These are phyloP conservation scores for Xenopus laevis DNA, from an alignment of 2,113 vertebrate species.

Conservation along the genomic window DNA sequence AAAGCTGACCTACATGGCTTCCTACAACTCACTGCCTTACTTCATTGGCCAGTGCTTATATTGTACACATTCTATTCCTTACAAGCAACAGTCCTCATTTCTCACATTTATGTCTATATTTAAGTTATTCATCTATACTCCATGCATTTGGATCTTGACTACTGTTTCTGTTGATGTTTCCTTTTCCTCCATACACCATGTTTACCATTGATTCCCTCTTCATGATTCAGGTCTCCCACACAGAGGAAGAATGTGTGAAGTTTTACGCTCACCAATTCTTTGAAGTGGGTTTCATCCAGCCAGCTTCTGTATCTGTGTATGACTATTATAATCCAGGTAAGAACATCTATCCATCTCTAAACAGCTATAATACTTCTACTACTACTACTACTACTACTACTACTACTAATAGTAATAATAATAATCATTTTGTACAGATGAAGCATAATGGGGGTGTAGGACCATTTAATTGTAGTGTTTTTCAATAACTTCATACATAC, in stretches of 20 bases:
- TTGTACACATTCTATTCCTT: background rate
- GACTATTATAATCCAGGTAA: slow-evolving; percentile 70
- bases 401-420: too few relatives aligned
- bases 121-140: too few relatives aligned
- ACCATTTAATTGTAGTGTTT: too few relatives aligned
- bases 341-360: background rate
- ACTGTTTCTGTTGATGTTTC: too few relatives aligned
- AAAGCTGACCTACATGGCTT: background rate
- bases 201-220: background rate
- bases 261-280: slow-evolving; percentile 73
- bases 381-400: too few relatives aligned
- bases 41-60: background rate
- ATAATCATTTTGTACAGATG: too few relatives aligned
- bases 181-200: background rate
- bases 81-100: background rate
- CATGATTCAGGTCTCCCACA: slow-evolving; percentile 64
- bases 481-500: too few relatives aligned
- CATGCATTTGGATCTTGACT: too few relatives aligned
- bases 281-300: slow-evolving; percentile 74
- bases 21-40: background rate
- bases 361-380: too few relatives aligned
- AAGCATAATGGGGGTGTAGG: too few relatives aligned
- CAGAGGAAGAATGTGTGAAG: slow-evolving; percentile 63
- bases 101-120: background rate
- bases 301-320: slow-evolving; percentile 69